Conservation (phyloP, 2,797 vertebrate species). For the Petrocephalus schoutedeni region DNA sequence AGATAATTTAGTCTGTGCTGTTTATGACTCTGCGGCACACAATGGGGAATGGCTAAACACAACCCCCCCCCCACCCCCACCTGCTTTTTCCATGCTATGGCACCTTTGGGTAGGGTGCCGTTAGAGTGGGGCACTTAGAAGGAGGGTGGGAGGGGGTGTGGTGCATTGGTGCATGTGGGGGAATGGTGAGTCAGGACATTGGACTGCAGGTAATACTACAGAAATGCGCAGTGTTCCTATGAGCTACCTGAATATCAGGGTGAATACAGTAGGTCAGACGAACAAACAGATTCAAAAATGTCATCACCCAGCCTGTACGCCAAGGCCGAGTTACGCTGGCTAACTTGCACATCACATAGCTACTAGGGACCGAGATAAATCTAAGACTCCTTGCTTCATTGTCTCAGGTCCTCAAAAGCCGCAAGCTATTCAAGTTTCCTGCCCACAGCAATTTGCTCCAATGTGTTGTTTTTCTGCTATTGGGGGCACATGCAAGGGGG, state of each 20-base stretch:
- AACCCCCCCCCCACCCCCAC: background rate
- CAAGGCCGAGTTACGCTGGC: background rate
- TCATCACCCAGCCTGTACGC: background rate
- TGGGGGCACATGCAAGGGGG: background rate
- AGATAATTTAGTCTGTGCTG: constrained; percentile 12
- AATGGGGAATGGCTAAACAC: background rate
- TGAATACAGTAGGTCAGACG: background rate
- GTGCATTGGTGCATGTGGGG: background rate
- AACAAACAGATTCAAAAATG: background rate
- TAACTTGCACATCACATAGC: background rate
- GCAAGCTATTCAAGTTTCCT: background rate
- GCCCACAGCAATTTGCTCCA: background rate
- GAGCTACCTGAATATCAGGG: background rate
- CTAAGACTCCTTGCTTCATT: background rate
- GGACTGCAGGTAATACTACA: background rate
- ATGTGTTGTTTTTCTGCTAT: background rate
- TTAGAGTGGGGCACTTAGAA: background rate
- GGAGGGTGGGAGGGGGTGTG: background rate
- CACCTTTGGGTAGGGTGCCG: background rate
- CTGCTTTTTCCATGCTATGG: background rate
- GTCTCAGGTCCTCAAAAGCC: background rate
- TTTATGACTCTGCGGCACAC: background rate
- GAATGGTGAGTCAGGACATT: background rate
- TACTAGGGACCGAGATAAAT: background rate
- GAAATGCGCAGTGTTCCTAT: background rate